These are phyloP conservation scores for Eristalinus sepulchralis DNA, from an alignment of 2,888 invertebrate species.

Conservation along the genomic window DNA sequence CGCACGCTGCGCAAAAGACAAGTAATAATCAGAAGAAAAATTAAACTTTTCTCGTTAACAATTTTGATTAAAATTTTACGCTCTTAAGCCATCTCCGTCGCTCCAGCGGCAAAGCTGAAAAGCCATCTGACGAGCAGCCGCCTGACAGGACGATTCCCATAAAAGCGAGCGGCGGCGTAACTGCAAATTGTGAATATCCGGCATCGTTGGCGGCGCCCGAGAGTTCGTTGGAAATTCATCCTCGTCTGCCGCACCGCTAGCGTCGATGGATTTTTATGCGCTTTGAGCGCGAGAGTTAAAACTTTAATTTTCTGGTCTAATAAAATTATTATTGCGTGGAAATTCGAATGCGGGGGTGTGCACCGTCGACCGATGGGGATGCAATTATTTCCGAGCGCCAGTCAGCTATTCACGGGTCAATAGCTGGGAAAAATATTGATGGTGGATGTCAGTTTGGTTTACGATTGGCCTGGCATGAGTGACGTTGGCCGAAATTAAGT, in stretches of 20 bases:
- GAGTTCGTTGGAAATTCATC: constrained; percentile 59
- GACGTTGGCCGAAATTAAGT: constrained; percentile 35
- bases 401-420: constrained; percentile 30
- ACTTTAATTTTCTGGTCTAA: constrained; percentile 71
- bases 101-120: background rate
- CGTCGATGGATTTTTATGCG: constrained; percentile 32
- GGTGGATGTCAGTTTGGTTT: constrained; percentile 1
- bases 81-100: constrained; percentile 4
- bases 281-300: constrained; percentile 44
- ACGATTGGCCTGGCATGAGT: constrained; percentile 15
- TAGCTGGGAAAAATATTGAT: constrained; percentile 21
- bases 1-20: constrained; percentile 53
- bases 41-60: constrained; percentile 74
- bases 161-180: constrained; percentile 35
- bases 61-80: constrained; percentile 74
- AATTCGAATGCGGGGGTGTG: constrained; percentile 12
- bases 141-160: constrained; percentile 25
- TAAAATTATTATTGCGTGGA: constrained; percentile 66
- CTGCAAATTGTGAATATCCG: constrained; percentile 53
- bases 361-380: background rate
- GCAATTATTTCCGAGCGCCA: constrained; percentile 44
- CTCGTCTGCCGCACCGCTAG: background rate
- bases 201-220: background rate
- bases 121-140: background rate
- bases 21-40: constrained; percentile 73